phyloP scores from a whole-genome alignment of 1,140 invertebrate species.

The Hycleus cichorii region DNA sequence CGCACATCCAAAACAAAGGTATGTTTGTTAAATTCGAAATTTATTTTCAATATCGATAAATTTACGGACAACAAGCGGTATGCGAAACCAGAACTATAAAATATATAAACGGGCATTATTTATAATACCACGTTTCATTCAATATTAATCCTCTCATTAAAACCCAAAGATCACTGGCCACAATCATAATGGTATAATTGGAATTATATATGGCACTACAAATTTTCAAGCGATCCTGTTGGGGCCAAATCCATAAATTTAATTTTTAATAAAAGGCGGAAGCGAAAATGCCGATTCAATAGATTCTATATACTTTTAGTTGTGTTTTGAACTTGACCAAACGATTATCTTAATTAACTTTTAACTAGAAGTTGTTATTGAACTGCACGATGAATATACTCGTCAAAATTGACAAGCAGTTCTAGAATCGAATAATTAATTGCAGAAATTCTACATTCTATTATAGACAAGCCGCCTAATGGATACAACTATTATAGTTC shows the following conservation, averaged over 20 bases:
- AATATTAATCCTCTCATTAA: slow-evolving; percentile 19
- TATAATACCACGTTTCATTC: slow-evolving; percentile 11
- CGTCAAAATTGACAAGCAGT: no score
- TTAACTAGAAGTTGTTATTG: no score
- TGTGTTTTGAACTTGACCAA: not conserved
- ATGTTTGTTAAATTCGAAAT: slow-evolving; percentile 19
- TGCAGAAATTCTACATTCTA: not conserved
- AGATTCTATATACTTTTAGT: not conserved
- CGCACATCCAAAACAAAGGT: slow-evolving; percentile 75
- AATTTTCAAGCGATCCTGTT: not conserved
- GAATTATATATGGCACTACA: slow-evolving; percentile 10
- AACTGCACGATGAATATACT: no score
- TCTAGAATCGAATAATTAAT: no score
- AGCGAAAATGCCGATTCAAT: not conserved
- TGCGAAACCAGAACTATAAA: slow-evolving; percentile 14
- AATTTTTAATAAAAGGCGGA: not conserved
- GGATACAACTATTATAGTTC: not conserved
- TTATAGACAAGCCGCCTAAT: not conserved
- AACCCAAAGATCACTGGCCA: slow-evolving; percentile 5
- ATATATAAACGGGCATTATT: slow-evolving; percentile 15
- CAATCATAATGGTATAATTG: slow-evolving; percentile 18
- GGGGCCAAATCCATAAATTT: not conserved
- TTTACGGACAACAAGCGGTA: not conserved
- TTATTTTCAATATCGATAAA: not conserved
- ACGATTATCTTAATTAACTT: no score